Evolutionary conservation across 2,797 vertebrate species (phyloP), one percentile per base, ranked within the genome.

Genomic region (Erethizon dorsatum): DNA sequence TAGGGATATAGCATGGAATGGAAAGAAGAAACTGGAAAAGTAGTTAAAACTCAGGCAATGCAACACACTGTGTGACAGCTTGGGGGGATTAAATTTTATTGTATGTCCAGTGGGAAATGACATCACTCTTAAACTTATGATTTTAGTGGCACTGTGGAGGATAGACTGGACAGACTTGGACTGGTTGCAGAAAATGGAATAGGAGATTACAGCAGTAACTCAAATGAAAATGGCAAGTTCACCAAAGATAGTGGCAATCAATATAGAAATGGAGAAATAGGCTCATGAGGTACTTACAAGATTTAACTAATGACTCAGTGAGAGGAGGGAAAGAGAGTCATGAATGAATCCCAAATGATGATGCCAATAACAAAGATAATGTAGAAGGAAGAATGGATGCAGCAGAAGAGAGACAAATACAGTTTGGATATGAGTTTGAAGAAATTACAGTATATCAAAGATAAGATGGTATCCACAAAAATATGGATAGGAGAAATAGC

Each of bases 371-470:
- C 57, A 56, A n/a, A 79, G n/a, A 7, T 79, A 69, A 88, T 61
- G 26, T 24, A 93, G 52, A 59, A 93, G 47, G n/a, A 85, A 24
- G 41, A 87, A 87, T 2, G 69, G 31, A 50, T 50, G 52, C 22
- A 80, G 31, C 31, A 80, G 15, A 63, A 33, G 31, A 93, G 47
- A 50, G 15, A 69, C 79, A 31, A 56, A 41, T 69, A 50, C 15
- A 71, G 31, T 80, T 52, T 80, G 75, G 33, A 31, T 18, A 93
- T 24, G 84, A 92, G 50, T 80, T 82, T 50, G 54, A 79, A 93
- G 75, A 57, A 50, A 37, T 33, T 57, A 18, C 41, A 50, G 52
- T 41, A 28, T 50, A 37, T 22, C 28, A 69, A 71, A 93, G 31
- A 79, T 41, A 87, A 37, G 41, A 59, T 61, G 18, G 13, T 37